These are phyloP conservation scores for Gymnocypris eckloni DNA, from an alignment of 2,797 vertebrate genomes.

Conservation along the genomic window DNA sequence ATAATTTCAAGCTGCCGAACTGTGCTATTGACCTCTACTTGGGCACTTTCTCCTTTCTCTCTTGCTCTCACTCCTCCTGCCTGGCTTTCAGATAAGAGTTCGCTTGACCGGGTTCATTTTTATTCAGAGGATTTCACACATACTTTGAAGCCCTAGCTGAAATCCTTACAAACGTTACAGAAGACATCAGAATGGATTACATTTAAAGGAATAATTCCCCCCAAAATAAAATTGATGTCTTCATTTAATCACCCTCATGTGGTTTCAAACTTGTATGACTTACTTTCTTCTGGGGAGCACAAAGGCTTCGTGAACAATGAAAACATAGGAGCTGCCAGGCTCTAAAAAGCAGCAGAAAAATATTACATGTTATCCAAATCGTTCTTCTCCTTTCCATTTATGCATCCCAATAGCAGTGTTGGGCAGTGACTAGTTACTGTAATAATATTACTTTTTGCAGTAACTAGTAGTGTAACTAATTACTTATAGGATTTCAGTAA, in stretches of 20 bases:
- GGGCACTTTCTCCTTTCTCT: not conserved
- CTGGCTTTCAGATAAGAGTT: conserved; percentile 27
- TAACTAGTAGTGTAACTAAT: no score
- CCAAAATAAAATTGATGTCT: conserved; percentile 10
- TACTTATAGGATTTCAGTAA: no score
- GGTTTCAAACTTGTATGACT: not conserved
- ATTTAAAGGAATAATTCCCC: not conserved
- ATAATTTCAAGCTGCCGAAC: conserved; percentile 17
- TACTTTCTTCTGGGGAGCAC: not conserved
- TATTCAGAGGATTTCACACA: conserved; percentile 34
- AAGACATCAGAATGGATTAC: conserved; percentile 10
- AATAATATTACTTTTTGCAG: no score
- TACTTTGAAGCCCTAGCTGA: conserved; percentile 28
- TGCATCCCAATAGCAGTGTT: no score
- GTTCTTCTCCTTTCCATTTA: not conserved
- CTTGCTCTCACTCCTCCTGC: not conserved
- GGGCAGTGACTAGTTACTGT: no score
- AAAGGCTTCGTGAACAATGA: not conserved
- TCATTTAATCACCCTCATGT: not conserved
- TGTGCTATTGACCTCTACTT: conserved; percentile 18
- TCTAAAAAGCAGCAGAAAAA: not conserved
- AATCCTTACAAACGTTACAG: not conserved
- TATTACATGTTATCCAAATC: not conserved
- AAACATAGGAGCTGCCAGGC: not conserved
- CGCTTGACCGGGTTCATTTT: conserved; percentile 34